Base-by-base conservation (phyloP, 2,113 vertebrate genomes). In the Bagarius yarrelli region DNA sequence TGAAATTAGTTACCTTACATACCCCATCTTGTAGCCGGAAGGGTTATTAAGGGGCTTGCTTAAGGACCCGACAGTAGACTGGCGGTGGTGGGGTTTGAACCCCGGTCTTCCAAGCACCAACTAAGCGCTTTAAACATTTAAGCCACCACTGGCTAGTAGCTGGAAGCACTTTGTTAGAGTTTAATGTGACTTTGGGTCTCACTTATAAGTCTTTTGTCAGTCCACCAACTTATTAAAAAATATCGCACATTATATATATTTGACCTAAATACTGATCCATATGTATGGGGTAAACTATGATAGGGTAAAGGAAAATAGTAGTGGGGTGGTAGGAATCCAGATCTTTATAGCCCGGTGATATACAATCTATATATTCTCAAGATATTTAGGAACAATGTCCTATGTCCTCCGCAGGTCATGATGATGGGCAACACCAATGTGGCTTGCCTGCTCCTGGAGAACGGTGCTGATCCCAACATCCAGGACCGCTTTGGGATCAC, bases 351-450 rank as follows among this genome's bases (percentile, higher is more conserved):
- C 25, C 8, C 11, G 23, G 56, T 57, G 56, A 23, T 60, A 60
- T 15, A 60, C 11, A 60, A 27, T 27, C 59, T 60, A 14, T 27
- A 60, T n/a, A 60, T 0, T 60, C 59, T 34, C 18, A 15, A 44
- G 2, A 27, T 40, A 16, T 25, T 25, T 16, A 50, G 18, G 52
- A 25, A 72, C 25, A 15, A 9, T 0, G 14, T 61, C 5, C 57
- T 50, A 8, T 60, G 15, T 53, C 32, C 30, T 50, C 18, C 23
- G 47, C 84, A 98, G 96, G 96, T 95, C 36, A 96, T 98, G 96
- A 96, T 96, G 96, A 95, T 97, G 85, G 96, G 96, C 18, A 95
- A 92, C 82, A 86, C 91, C 52, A 85, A 88, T 8, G 86, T 97
- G 0, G 96, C 95, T 0, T 76, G 87, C 34, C 89, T 95, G 79